Base-by-base conservation (phyloP, 2,888 invertebrate species). In the Tyria jacobaeae region DNA sequence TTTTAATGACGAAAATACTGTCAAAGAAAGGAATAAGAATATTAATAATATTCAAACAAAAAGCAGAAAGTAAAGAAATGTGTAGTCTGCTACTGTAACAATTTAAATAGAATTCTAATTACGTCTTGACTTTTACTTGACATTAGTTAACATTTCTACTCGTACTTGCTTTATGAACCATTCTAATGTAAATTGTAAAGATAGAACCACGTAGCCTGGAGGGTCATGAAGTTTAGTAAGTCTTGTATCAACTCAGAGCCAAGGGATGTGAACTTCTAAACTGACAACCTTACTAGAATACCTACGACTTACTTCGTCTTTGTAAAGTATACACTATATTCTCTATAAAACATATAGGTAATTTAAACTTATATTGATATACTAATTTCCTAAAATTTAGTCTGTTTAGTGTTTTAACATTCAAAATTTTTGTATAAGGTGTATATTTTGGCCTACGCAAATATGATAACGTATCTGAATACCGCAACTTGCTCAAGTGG, bases 201-300 rank as follows among this genome's bases (percentile, higher is more conserved):
- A 68, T 71, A 57, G 64, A 61, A 37, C 62, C 57, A 52, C 55
- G 62, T 61, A 60, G 66, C 62, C 67, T 57, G 34, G 57, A 66
- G 74, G 67, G 65, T 65, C 53, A 64, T 76, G 75, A 77, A 77
- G 62, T 76, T 71, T 64, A 49, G 56, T 50, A 27, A 71, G 69
- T 76, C 71, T 76, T 58, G 60, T 66, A 66, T 65, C 58, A 52
- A 64, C 59, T 60, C 52, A 34, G 60, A 53, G 61, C 60, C 69
- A 62, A 44, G 69, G 73, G 76, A 74, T 62, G 59, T 53, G 56
- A 68, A 75, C 57, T 75, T 78, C 39, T 64, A 55, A 70, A 65
- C 73, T 71, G 69, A 72, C 70, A 73, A 66, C 68, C 58, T 62
- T 56, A 58, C 60, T 37, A 34, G 64, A 59, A 65, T 56, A n/a